Evolutionary conservation across 2,797 vertebrate genomes (phyloP).

Genomic region (Oreortyx pictus): DNA sequence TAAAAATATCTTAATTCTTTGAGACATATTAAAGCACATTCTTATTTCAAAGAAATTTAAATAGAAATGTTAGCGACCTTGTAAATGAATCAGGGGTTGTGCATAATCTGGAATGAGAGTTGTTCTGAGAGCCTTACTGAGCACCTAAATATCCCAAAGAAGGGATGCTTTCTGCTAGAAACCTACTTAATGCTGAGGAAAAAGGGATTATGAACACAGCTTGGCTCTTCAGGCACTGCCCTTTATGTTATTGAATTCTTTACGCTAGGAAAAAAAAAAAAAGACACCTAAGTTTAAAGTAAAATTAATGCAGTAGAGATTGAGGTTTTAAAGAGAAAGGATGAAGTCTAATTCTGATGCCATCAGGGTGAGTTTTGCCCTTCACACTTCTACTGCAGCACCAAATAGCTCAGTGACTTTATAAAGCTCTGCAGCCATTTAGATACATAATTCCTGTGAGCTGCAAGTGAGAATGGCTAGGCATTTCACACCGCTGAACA

Average conservation of each 20-base stretch:
- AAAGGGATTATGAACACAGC: neutral
- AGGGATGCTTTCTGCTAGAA: neutral
- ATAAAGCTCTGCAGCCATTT: neutral
- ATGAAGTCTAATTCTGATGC: neutral
- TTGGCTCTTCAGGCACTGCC: neutral
- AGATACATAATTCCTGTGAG: neutral
- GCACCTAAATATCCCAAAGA: neutral
- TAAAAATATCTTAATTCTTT: neutral
- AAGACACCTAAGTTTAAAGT: neutral
- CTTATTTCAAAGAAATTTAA: neutral
- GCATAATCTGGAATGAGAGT: neutral
- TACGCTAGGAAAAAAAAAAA: neutral
- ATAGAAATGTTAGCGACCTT: neutral
- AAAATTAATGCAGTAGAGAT: neutral
- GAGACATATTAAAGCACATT: neutral
- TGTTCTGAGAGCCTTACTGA: neutral
- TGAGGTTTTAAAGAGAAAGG: neutral
- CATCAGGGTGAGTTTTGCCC: neutral
- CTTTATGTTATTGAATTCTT: neutral
- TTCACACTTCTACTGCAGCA: neutral
- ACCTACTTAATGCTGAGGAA: neutral
- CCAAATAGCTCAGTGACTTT: neutral
- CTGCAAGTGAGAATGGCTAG: neutral
- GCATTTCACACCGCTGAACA: neutral
- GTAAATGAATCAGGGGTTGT: neutral